phyloP scores from a whole-genome alignment of 92 coral and sea anemone species.

The Heteractis magnifica region DNA sequence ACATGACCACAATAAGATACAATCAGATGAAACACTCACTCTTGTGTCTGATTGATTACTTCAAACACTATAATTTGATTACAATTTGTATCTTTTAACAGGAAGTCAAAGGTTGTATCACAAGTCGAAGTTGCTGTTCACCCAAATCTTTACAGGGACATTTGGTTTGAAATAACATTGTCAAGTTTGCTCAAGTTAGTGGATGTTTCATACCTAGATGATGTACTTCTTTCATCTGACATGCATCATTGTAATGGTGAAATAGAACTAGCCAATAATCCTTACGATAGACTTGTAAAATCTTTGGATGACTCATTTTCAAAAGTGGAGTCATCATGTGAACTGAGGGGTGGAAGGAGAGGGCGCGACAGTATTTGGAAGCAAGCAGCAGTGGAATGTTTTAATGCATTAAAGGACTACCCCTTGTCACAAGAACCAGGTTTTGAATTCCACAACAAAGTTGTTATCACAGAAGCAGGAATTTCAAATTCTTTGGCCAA shows the following conservation, averaged over 20 bases:
- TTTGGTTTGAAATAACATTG: constrained; percentile 65
- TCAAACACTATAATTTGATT: background rate
- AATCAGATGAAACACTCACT: no score
- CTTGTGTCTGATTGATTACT: background rate
- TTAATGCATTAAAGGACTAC: constrained; percentile 66
- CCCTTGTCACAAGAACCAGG: constrained; percentile 64
- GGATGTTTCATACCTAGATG: constrained; percentile 80
- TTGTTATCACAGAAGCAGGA: constrained; percentile 65
- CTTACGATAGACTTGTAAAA: constrained; percentile 32
- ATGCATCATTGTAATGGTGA: constrained; percentile 8
- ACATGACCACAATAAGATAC: no score
- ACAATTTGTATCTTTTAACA: background rate
- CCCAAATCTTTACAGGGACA: constrained; percentile 18
- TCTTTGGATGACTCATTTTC: constrained; percentile 15
- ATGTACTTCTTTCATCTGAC: constrained; percentile 43
- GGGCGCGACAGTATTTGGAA: constrained; percentile 59
- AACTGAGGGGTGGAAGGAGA: constrained; percentile 29
- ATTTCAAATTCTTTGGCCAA: constrained; percentile 69
- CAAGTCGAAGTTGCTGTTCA: constrained; percentile 12
- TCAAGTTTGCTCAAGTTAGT: constrained; percentile 71
- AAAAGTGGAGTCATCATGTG: background rate
- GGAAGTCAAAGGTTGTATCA: constrained; percentile 22
- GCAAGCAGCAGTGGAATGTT: constrained; percentile 70
- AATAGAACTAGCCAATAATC: constrained; percentile 18
- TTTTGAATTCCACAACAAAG: constrained; percentile 65